phyloP scores from a whole-genome alignment of 1,140 invertebrate species.

The roundworm (Caenorhabditis elegans) region DNA sequence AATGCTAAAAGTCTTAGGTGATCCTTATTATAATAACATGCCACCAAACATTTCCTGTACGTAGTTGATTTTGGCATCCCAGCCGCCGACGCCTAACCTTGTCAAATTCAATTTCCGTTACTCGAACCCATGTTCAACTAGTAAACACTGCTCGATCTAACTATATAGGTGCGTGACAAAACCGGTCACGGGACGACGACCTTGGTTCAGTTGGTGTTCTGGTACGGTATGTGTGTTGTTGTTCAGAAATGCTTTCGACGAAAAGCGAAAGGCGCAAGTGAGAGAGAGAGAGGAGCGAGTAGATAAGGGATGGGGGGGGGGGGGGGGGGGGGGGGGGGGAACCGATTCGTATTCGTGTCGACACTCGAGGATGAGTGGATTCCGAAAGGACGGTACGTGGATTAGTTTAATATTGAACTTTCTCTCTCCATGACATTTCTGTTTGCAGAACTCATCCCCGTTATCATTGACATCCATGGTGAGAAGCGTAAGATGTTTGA shows the following conservation, averaged over 20 bases:
- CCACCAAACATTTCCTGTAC: too few species aligned
- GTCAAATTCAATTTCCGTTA: too few species aligned
- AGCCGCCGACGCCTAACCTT: too few species aligned
- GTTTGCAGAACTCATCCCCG: neutral
- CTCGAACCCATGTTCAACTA: too few species aligned
- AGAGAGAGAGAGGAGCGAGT: constrained; percentile 2
- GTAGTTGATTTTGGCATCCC: too few species aligned
- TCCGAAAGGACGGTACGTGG: neutral
- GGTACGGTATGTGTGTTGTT: neutral
- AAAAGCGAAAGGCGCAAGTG: constrained; percentile 8
- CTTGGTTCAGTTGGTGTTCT: neutral
- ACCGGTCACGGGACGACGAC: neutral
- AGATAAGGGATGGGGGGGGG: too few species aligned
- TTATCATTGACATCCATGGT: neutral
- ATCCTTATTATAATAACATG: too few species aligned
- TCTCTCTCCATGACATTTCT: neutral
- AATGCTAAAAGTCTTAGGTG: too few species aligned
- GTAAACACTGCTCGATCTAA: too few species aligned
- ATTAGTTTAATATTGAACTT: neutral
- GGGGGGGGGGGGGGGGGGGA: too few species aligned
- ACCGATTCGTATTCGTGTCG: too few species aligned
- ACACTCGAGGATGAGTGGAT: neutral
- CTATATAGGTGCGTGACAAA: neutral
- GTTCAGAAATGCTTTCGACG: neutral
- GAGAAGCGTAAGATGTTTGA: neutral